Base-by-base conservation (phyloP, 2,113 vertebrate genomes). In the Microcebus tavaratra region DNA sequence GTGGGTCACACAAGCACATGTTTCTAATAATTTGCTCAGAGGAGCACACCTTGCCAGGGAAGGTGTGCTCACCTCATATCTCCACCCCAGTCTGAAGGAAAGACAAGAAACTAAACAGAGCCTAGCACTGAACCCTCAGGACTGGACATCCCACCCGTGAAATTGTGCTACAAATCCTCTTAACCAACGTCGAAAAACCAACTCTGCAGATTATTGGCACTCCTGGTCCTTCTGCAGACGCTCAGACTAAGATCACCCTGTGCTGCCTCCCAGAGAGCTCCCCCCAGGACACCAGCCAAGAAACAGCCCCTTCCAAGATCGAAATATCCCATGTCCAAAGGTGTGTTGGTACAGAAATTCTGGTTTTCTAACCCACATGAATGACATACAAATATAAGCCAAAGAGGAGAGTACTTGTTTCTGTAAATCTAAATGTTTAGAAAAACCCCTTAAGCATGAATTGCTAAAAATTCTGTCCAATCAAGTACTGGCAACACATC, bases 1-100 rank as follows among this genome's bases (percentile, higher is more conserved):
- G 36, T 31, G 72, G 2, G 20, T 25, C 12, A n/a, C 39, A 10
- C 13, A 1, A 4, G 20, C 2, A 1, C 18, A 61, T 4, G 18
- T 67, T n/a, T 45, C 20, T 42, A 20, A 17, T 34, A 17, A 31
- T 4, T 2, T 57, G 63, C 39, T 55, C 61, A 57, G 29, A 6
- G 12, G 18, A 81, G 36, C 50, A 70, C 31, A 14, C 5, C 65
- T 70, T n/a, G 31, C 20, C 65, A 18, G 50, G 29, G 59, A 34
- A 57, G 65, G 53, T 55, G 53, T 55, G 53, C 53, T 55, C 65
- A 34, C 55, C 36, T 2, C 0, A 27, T 21, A 23, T 31, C 18
- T 6, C 10, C 25, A 39, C n/a, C 34, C 36, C 27, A 2, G n/a
- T 57, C 68, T 67, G 36, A 45, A 45, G 18, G 6, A 27, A 55